Percentiles rank a stretch among this genome's conserved stretches.
Evolutionary conservation across 2,888 invertebrate species (phyloP).

Genomic region (Agrotis exclamationis): DNA sequence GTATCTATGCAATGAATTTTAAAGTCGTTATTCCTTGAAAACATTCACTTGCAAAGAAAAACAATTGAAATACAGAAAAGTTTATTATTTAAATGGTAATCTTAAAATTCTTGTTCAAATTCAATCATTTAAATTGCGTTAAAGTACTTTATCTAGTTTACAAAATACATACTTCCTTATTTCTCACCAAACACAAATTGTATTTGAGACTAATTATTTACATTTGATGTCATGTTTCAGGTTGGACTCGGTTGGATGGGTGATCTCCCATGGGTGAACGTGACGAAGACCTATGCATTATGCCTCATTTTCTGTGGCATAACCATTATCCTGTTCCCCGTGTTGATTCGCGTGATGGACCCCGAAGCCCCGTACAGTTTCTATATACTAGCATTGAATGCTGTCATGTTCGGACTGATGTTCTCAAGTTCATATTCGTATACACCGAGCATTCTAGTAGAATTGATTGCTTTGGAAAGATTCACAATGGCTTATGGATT

Average conservation of each 20-base stretch:
- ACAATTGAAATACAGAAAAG: no score
- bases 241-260: constrained; percentile 97
- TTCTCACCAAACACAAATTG: background rate
- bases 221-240: constrained; percentile 78
- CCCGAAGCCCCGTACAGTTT: constrained; percentile 84
- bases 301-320: constrained; percentile 94
- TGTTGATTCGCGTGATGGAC: constrained; percentile 84
- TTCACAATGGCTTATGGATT: constrained; percentile 98
- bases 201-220: background rate
- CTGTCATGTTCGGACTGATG: constrained; percentile 95
- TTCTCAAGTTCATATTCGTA: constrained; percentile 98
- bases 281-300: constrained; percentile 95
- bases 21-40: background rate
- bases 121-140: no score
- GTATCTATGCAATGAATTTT: constrained; percentile 68
- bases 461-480: constrained; percentile 96
- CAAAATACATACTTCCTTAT: no score
- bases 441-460: constrained; percentile 97
- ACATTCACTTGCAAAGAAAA: no score
- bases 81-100: background rate
- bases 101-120: no score
- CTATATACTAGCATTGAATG: constrained; percentile 88
- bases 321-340: constrained; percentile 92
- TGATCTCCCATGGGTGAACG: constrained; percentile 96
- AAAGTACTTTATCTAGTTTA: no score